phyloP scores from a whole-genome alignment of 2,888 invertebrate species.

The Papilio protenor region DNA sequence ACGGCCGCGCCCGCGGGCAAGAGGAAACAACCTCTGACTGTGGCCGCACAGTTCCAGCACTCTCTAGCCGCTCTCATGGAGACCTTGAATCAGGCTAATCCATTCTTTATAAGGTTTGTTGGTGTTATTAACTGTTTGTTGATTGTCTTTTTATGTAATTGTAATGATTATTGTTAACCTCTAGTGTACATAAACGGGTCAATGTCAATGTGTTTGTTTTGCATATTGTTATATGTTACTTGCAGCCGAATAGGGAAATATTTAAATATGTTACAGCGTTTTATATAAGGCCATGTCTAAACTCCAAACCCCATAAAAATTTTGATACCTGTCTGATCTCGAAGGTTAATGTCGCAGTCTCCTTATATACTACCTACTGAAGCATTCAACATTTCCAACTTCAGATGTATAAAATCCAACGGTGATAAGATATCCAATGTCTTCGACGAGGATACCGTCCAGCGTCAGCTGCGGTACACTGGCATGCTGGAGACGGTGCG shows the following conservation, averaged over 20 bases:
- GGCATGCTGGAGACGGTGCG: slow-evolving; percentile 98
- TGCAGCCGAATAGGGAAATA: no score
- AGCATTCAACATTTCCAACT: neutral
- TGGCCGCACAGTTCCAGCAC: slow-evolving; percentile 97
- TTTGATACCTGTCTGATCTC: no score
- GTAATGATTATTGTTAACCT: no score
- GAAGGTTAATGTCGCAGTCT: no score
- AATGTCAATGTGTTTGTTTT: no score
- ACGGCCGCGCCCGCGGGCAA: slow-evolving; percentile 87
- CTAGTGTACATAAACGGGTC: no score
- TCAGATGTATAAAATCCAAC: slow-evolving; percentile 97
- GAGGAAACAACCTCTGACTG: slow-evolving; percentile 95
- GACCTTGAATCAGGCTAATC: slow-evolving; percentile 91
- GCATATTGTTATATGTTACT: no score
- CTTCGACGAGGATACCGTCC: slow-evolving; percentile 97
- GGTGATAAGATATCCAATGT: slow-evolving; percentile 95
- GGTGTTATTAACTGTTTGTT: neutral
- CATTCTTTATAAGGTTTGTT: slow-evolving; percentile 82
- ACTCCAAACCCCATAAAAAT: no score
- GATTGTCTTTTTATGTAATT: neutral
- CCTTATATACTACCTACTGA: no score
- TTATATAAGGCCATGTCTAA: no score
- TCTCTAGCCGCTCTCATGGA: slow-evolving; percentile 96
- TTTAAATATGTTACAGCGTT: no score
- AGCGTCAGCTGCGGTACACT: slow-evolving; percentile 94